These are phyloP conservation scores for Sparus aurata DNA, from an alignment of 2,797 vertebrate genomes.

Conservation along the genomic window DNA sequence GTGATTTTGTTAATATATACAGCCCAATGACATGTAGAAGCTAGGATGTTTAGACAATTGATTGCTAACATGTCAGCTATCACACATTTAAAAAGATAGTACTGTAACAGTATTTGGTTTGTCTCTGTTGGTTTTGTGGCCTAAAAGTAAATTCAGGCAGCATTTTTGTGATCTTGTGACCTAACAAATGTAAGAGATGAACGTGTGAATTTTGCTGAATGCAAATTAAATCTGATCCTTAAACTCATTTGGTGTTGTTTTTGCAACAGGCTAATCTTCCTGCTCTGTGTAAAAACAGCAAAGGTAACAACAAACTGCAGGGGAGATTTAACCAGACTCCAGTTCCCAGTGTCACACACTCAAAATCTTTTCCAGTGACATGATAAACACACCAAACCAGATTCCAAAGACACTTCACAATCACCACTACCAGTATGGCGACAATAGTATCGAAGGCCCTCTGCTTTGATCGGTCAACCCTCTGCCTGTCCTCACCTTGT, in stretches of 20 bases:
- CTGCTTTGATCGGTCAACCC: slow-evolving; percentile 22
- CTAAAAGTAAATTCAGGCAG: too few relatives aligned
- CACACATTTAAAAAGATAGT: too few relatives aligned
- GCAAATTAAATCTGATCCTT: too few relatives aligned
- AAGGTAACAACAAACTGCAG: slow-evolving; percentile 24
- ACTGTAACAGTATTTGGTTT: too few relatives aligned
- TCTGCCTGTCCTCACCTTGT: neutral
- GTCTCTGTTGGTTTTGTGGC: too few relatives aligned
- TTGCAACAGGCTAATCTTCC: neutral
- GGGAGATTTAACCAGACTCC: slow-evolving; percentile 5
- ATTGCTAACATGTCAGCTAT: too few relatives aligned
- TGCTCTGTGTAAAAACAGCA: slow-evolving; percentile 41
- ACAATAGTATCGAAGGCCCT: slow-evolving; percentile 28
- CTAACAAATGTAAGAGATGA: too few relatives aligned
- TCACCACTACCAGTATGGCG: neutral
- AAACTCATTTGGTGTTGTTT: neutral
- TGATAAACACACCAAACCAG: accelerated
- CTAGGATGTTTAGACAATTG: too few relatives aligned
- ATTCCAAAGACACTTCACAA: neutral
- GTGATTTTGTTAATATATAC: too few relatives aligned
- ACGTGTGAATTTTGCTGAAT: too few relatives aligned
- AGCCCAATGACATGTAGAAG: too few relatives aligned
- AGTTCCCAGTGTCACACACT: accelerated
- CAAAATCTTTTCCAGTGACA: accelerated
- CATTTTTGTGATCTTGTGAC: too few relatives aligned